Evolutionary conservation across 1,140 invertebrate genomes (phyloP).

Genomic region (Magallana ariakensis): DNA sequence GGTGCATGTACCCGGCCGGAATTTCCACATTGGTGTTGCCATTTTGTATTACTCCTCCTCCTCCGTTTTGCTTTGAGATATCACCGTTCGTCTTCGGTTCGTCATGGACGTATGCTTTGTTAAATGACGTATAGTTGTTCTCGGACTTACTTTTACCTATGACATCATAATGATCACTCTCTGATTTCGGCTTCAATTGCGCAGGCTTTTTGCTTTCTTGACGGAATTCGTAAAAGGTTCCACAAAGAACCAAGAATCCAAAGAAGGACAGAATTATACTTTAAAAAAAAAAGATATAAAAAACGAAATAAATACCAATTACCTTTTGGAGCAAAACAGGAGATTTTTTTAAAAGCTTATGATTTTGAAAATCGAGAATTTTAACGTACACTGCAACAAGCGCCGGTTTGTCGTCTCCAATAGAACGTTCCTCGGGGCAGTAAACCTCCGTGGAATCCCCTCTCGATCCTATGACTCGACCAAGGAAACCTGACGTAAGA

Average conservation of each 20-base stretch:
- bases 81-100: background rate
- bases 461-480: background rate
- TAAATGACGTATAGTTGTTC: background rate
- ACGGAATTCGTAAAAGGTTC: slow-evolving; percentile 56
- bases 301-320: background rate
- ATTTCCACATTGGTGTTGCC: background rate
- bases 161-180: background rate
- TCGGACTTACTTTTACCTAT: background rate
- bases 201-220: background rate
- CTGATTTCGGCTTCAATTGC: background rate
- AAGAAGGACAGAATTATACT: slow-evolving; percentile 52
- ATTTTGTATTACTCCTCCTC: slow-evolving; percentile 7
- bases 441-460: background rate
- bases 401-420: slow-evolving; percentile 2
- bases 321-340: too few relatives aligned
- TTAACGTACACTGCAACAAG: slow-evolving; percentile 22
- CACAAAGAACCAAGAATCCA: slow-evolving; percentile 41
- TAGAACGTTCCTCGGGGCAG: slow-evolving; percentile 26
- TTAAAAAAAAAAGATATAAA: background rate
- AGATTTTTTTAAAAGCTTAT: background rate
- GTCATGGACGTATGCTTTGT: background rate
- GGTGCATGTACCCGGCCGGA: slow-evolving; percentile 26
- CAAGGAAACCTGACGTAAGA: background rate
- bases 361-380: too few relatives aligned
- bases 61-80: background rate